phyloP scores from a whole-genome alignment of 2,888 invertebrate genomes.

The Metacarcinus magister region DNA sequence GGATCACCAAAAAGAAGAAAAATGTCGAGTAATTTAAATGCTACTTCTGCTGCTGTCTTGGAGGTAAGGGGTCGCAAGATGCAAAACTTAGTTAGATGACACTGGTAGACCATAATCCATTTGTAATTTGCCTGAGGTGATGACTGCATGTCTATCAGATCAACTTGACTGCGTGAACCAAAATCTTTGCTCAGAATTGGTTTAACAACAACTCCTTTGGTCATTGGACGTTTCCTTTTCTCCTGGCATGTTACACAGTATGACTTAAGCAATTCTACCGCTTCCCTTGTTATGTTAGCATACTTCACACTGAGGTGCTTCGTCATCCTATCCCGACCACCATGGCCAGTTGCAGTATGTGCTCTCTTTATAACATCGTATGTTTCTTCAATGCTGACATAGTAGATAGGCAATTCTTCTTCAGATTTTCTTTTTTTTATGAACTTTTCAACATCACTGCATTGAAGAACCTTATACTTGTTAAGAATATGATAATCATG shows the following conservation, averaged over 20 bases:
- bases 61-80: neutral
- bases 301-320: slow-evolving; percentile 55
- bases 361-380: slow-evolving; percentile 32
- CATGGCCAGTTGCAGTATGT: slow-evolving; percentile 49
- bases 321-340: slow-evolving; percentile 64
- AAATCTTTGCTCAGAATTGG: slow-evolving; percentile 37
- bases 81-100: slow-evolving; percentile 53
- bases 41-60: slow-evolving; percentile 60
- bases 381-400: slow-evolving; percentile 43
- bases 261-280: slow-evolving; percentile 31
- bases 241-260: neutral
- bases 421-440: neutral
- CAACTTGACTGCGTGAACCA: neutral
- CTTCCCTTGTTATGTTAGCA: slow-evolving; percentile 44
- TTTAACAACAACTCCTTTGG: slow-evolving; percentile 38
- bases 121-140: neutral
- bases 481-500: slow-evolving; percentile 47
- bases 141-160: slow-evolving; percentile 45
- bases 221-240: neutral
- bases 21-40: slow-evolving; percentile 67
- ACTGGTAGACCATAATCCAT: slow-evolving; percentile 71
- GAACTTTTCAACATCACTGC: neutral
- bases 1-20: slow-evolving; percentile 70
- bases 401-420: slow-evolving; percentile 15
- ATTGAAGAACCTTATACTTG: slow-evolving; percentile 19